Evolutionary conservation across 2,888 invertebrate genomes (phyloP).

Genomic region (Synergus umbraculus): DNA sequence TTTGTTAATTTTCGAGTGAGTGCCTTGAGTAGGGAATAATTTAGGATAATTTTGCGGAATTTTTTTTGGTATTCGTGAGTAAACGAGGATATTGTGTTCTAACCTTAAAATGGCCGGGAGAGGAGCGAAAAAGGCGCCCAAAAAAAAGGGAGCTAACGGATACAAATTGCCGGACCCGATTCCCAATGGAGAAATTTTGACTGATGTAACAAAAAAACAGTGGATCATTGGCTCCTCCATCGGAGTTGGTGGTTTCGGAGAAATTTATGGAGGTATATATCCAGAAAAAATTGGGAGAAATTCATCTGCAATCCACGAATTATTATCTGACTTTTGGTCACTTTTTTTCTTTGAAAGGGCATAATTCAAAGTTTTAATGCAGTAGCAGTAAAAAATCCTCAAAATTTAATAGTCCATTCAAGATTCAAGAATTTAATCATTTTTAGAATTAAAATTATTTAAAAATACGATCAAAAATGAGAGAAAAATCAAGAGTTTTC

Average conservation of each 20-base stretch:
- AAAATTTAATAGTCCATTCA: no score
- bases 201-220: constrained; percentile 86
- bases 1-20: neutral
- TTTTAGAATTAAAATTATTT: no score
- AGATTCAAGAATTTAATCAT: no score
- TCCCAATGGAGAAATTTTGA: constrained; percentile 86
- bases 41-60: neutral
- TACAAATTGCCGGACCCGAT: constrained; percentile 85
- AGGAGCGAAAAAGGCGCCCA: constrained; percentile 66
- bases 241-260: constrained; percentile 95
- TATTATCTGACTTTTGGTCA: neutral
- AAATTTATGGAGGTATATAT: constrained; percentile 90
- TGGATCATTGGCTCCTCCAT: constrained; percentile 94
- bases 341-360: neutral
- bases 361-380: no score
- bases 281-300: neutral
- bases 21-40: neutral
- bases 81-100: neutral
- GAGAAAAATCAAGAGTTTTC: neutral
- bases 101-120: constrained; percentile 68
- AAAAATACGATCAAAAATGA: no score
- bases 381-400: no score
- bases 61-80: neutral
- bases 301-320: neutral
- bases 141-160: constrained; percentile 77